phyloP scores from a whole-genome alignment of 2,888 invertebrate genomes.

The Drosophila parthenogenetica region DNA sequence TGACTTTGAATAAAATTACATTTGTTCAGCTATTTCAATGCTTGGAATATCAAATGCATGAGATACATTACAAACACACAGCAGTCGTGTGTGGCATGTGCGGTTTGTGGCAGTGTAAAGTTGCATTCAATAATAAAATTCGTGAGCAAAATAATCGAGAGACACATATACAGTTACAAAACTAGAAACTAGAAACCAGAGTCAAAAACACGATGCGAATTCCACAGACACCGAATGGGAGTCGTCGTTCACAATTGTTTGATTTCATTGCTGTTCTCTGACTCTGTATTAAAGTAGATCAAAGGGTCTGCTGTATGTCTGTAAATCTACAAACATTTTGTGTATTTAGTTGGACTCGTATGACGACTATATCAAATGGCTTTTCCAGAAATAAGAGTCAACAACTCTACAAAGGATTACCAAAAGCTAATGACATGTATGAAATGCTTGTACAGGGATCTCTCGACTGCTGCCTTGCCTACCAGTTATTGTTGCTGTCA shows the following conservation, averaged over 20 bases:
- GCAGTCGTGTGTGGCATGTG: conserved; percentile 16
- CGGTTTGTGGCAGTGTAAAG: conserved; percentile 43
- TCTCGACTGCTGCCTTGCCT: not conserved
- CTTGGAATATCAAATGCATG: conserved; percentile 37
- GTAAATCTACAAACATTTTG: no score
- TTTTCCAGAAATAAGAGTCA: no score
- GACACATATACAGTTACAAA: conserved; percentile 14
- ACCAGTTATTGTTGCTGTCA: conserved; percentile 4
- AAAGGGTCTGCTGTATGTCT: not conserved
- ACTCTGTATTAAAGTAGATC: not conserved
- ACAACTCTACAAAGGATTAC: no score
- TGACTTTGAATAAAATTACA: conserved; percentile 6
- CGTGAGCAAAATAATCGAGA: conserved; percentile 52
- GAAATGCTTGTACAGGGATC: not conserved
- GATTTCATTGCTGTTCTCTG: conserved; percentile 7
- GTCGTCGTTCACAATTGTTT: conserved; percentile 34
- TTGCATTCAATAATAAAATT: conserved; percentile 58
- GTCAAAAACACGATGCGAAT: conserved; percentile 20
- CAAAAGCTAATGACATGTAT: no score
- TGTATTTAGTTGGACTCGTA: no score
- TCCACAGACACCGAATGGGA: conserved; percentile 18
- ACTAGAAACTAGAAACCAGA: conserved; percentile 13
- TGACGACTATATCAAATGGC: no score
- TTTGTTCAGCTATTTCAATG: conserved; percentile 33
- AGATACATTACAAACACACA: conserved; percentile 29